Evolutionary conservation across 2,797 vertebrate species (phyloP), one percentile per base, ranked within the genome.

Genomic region (Antrozous pallidus): DNA sequence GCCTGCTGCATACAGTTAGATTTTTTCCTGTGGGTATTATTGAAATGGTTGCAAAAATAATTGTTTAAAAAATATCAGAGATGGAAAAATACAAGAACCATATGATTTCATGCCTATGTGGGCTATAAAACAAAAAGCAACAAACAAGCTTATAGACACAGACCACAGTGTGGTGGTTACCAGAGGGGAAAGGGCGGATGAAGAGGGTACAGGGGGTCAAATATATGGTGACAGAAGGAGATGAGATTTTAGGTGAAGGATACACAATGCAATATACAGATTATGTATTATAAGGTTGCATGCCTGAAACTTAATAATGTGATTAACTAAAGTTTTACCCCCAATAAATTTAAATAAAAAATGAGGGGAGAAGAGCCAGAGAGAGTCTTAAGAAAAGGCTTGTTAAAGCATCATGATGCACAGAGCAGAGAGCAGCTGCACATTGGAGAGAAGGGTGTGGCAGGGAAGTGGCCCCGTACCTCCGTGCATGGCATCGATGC

Each of bases 401-500:
- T 58, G 10, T 79, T 63, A 74, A 58, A 69, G 58, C 3, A 33
- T 38, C 26, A 9, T 3, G 24, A 28, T 20, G 31, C 8, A 22
- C 7, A 22, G 1, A 36, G 42, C 5, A 31, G 20, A 91, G 6
- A 54, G 58, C 36, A 17, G 45, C 47, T 51, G 24, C 67, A 2
- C 1, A 2, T n/a, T 63, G 24, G 65, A 58, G 77, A 26, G 33
- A 36, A 31, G 26, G 33, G n/a, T 22, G 45, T 4, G 1, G 36
- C 36, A 45, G n/a, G 38, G 14, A 20, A 56, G 45, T 1, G 8
- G 58, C 26, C 14, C 67, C 87, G 0, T 98, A 99, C 99, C 99
- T 99, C 99, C 99, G 0, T 99, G 99, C 99, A 99, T 99, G 40
- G 99, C 99, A 54, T 99, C 99, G 31, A 99, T 98, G 4, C 99